These are phyloP conservation scores for Hemaris fuciformis DNA, from an alignment of 2,888 invertebrate species.

Conservation along the genomic window DNA sequence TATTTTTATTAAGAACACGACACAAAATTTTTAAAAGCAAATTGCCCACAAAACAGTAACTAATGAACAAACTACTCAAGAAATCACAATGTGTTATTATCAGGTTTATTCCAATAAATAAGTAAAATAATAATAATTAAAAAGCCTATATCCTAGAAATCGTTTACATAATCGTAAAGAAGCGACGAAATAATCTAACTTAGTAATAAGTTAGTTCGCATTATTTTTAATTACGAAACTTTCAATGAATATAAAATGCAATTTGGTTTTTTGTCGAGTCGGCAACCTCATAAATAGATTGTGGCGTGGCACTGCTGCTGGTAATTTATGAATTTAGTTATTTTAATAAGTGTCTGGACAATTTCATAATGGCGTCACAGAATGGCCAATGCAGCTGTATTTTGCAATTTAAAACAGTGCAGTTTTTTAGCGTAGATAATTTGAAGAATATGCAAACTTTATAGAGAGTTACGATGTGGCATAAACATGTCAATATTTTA, in stretches of 20 bases:
- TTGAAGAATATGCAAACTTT: too few relatives aligned
- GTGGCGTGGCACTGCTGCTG: not conserved
- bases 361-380: too few relatives aligned
- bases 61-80: not conserved
- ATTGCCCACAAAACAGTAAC: not conserved
- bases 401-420: too few relatives aligned
- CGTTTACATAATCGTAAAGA: not conserved
- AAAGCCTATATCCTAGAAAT: not conserved
- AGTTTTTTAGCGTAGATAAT: too few relatives aligned
- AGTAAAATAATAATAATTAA: too few relatives aligned
- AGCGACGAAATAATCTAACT: not conserved
- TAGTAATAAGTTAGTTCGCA: not conserved
- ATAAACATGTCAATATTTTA: too few relatives aligned
- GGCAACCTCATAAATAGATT: not conserved
- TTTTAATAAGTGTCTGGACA: not conserved
- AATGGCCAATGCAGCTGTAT: too few relatives aligned
- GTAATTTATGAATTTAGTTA: not conserved
- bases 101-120: too few relatives aligned
- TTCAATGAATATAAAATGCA: not conserved
- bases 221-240: slow-evolving; percentile 1
- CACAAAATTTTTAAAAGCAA: too few relatives aligned
- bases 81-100: too few relatives aligned
- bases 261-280: not conserved
- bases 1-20: too few relatives aligned
- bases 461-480: too few relatives aligned